Evolutionary conservation across 2,888 invertebrate species (phyloP).

Genomic region (Timema podura): DNA sequence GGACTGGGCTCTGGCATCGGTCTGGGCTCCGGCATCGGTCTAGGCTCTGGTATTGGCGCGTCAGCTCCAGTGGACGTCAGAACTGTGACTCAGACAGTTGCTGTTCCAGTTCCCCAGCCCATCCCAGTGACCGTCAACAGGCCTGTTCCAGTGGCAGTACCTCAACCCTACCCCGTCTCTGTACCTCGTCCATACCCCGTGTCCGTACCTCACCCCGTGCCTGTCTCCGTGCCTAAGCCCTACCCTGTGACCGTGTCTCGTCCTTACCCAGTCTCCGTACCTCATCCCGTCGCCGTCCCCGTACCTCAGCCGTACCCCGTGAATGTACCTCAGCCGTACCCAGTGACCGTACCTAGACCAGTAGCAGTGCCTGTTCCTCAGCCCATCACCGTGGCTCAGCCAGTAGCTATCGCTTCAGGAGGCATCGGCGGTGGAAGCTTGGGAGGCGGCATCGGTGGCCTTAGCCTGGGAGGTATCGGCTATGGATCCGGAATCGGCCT

Average conservation of each 20-base stretch:
- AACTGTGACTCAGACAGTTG: conserved; percentile 17
- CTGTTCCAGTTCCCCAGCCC: conserved; percentile 28
- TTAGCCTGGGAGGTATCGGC: conserved; percentile 10
- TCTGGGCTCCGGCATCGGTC: not conserved
- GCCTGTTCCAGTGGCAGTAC: conserved; percentile 37
- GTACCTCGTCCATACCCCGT: conserved; percentile 26
- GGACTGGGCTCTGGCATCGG: not conserved
- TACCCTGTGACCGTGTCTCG: conserved; percentile 48
- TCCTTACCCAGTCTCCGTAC: conserved; percentile 71
- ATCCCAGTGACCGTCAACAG: conserved; percentile 22
- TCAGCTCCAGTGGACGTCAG: not conserved
- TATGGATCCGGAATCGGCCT: conserved; percentile 8
- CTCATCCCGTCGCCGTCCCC: conserved; percentile 58
- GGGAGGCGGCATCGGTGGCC: not conserved
- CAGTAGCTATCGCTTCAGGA: not conserved
- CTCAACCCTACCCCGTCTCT: conserved; percentile 26
- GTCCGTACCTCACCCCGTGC: conserved; percentile 26
- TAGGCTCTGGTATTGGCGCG: not conserved
- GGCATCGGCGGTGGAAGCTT: not conserved
- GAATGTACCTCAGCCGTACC: conserved; percentile 24
- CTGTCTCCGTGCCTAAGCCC: conserved; percentile 26
- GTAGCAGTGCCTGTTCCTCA: conserved; percentile 66
- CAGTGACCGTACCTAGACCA: conserved; percentile 30
- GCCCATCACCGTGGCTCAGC: conserved; percentile 43
- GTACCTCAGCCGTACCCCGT: conserved; percentile 39